These are phyloP conservation scores for Leucoraja erinaceus DNA, from an alignment of 2,113 vertebrate genomes.

Conservation along the genomic window DNA sequence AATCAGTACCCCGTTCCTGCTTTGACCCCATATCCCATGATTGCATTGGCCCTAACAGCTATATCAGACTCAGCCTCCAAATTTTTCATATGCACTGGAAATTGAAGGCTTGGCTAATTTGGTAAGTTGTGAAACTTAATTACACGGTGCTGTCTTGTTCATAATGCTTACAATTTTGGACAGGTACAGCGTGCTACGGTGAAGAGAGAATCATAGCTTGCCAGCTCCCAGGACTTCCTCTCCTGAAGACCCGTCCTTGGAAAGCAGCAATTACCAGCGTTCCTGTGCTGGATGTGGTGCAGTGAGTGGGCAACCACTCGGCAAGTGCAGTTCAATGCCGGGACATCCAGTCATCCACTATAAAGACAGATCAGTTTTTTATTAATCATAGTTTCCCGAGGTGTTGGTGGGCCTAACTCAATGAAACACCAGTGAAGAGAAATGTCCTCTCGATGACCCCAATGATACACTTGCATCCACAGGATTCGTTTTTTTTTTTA, in stretches of 20 bases:
- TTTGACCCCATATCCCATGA: too few species aligned
- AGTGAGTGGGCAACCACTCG: neutral
- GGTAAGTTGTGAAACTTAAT: neutral
- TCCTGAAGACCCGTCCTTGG: neutral
- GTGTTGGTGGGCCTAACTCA: too few species aligned
- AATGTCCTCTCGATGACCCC: too few species aligned
- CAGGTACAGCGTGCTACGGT: constrained; percentile 1
- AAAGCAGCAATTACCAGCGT: constrained; percentile 5
- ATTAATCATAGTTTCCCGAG: too few species aligned
- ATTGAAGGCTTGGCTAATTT: neutral
- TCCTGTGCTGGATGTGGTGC: constrained; percentile 18
- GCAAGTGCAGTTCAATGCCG: neutral
- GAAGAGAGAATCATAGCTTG: constrained; percentile 35
- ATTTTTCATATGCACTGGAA: neutral
- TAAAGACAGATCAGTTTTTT: neutral
- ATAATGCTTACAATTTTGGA: constrained; percentile 24
- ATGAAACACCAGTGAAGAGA: too few species aligned
- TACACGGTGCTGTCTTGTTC: constrained; percentile 24
- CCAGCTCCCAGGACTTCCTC: constrained; percentile 20
- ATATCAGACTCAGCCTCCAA: too few species aligned
- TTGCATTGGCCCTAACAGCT: too few species aligned
- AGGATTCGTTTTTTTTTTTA: too few species aligned
- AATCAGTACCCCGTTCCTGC: too few species aligned
- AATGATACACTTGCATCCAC: too few species aligned
- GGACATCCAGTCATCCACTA: neutral